Evolutionary conservation across 30 jellyfish, hydroid and myxozoan genomes (phyloP).

Genomic region (Phacellophora camtschatica): DNA sequence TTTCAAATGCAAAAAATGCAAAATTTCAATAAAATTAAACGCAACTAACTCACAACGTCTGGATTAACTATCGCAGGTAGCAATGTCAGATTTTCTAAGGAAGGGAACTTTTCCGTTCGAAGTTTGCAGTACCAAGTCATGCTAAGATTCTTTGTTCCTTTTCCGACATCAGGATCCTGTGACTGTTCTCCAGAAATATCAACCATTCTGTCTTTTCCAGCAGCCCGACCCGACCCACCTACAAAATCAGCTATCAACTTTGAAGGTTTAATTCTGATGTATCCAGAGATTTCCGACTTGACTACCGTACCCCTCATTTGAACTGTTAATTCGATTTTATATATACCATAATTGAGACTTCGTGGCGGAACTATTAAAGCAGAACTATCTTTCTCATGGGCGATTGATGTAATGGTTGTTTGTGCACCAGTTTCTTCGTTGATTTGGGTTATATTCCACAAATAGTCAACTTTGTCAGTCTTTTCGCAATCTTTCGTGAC

Average conservation of each 20-base stretch:
- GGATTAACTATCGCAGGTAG: slow-evolving; percentile 34
- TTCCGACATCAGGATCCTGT: slow-evolving; percentile 81
- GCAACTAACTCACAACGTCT: background rate
- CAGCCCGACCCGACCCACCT: slow-evolving; percentile 94
- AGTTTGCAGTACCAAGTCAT: slow-evolving; percentile 62
- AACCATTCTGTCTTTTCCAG: slow-evolving; percentile 51
- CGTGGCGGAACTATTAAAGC: slow-evolving; percentile 61
- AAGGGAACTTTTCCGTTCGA: slow-evolving; percentile 45
- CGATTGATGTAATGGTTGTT: background rate
- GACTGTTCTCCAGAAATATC: slow-evolving; percentile 61
- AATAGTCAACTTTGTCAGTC: slow-evolving; percentile 46
- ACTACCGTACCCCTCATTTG: slow-evolving; percentile 66
- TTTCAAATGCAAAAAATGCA: too few relatives aligned
- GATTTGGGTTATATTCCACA: slow-evolving; percentile 40
- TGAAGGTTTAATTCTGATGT: slow-evolving; percentile 54
- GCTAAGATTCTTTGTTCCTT: slow-evolving; percentile 17
- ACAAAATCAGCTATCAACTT: slow-evolving; percentile 53
- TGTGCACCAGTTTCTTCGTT: background rate
- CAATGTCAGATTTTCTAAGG: background rate
- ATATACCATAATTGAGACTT: slow-evolving; percentile 45
- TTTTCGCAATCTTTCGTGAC: slow-evolving; percentile 62
- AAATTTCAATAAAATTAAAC: too few relatives aligned
- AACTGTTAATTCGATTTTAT: slow-evolving; percentile 21
- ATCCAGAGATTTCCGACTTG: slow-evolving; percentile 47
- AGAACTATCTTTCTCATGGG: slow-evolving; percentile 8